Percentiles rank a stretch among this genome's conserved stretches.
Conservation (phyloP, 2,797 vertebrate genomes). For the Amblyopsis hoosieri region DNA sequence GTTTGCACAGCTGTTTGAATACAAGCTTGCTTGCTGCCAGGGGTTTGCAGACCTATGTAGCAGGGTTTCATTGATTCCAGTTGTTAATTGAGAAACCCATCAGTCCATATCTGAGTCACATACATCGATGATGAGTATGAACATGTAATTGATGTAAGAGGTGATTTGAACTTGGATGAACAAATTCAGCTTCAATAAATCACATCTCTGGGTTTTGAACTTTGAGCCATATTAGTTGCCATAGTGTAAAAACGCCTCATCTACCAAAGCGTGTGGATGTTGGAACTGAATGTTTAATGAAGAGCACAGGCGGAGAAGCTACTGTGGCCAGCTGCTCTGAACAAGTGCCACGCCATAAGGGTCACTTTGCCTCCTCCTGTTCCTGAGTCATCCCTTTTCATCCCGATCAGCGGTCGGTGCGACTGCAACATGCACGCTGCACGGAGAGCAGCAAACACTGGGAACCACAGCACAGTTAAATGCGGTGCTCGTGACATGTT, state of each 20-base stretch:
- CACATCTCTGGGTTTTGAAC: neutral
- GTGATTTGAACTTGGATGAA: no score
- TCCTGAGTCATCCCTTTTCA: constrained; percentile 22
- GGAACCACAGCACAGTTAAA: no score
- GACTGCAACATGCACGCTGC: no score
- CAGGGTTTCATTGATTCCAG: constrained; percentile 47
- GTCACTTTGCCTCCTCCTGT: constrained; percentile 39
- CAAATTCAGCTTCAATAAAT: neutral
- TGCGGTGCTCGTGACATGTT: no score
- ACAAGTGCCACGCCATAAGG: constrained; percentile 31
- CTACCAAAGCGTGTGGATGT: constrained; percentile 7
- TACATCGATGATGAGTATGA: neutral
- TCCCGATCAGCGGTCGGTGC: no score
- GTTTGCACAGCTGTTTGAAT: constrained; percentile 48
- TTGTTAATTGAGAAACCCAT: neutral
- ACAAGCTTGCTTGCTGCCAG: constrained; percentile 60
- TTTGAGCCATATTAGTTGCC: neutral
- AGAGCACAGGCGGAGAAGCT: constrained; percentile 40
- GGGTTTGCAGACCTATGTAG: constrained; percentile 54
- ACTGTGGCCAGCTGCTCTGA: constrained; percentile 60
- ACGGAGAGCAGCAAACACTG: no score
- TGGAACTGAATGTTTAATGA: constrained; percentile 51
- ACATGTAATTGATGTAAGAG: neutral
- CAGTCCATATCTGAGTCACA: constrained; percentile 19
- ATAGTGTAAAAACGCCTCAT: neutral